phyloP scores from a whole-genome alignment of 2,888 invertebrate genomes.

The Baccha elongata region DNA sequence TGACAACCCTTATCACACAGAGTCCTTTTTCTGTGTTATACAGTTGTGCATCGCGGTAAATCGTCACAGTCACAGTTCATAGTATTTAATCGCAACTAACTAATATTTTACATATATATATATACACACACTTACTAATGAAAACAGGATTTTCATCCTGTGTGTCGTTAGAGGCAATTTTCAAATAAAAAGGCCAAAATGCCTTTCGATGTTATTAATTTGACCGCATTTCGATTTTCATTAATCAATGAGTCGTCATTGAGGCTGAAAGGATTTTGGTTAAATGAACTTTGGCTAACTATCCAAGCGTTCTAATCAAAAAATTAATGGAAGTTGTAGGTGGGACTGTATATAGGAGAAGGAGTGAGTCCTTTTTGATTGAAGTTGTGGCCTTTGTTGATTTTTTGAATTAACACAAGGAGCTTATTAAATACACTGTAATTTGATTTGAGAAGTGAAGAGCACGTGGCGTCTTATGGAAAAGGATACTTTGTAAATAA shows the following conservation, averaged over 20 bases:
- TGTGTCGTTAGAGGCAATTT: background rate
- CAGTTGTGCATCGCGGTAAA: slow-evolving; percentile 15
- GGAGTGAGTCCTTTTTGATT: slow-evolving; percentile 48
- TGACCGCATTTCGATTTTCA: slow-evolving; percentile 72
- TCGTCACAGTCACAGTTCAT: slow-evolving; percentile 73
- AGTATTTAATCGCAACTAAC: slow-evolving; percentile 72
- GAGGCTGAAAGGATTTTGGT: slow-evolving; percentile 61
- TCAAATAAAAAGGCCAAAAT: slow-evolving; percentile 33
- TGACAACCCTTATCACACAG: slow-evolving; percentile 68
- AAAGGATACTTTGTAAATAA: slow-evolving; percentile 70
- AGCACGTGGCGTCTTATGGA: slow-evolving; percentile 60
- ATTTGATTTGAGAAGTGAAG: slow-evolving; percentile 70
- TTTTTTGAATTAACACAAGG: slow-evolving; percentile 54
- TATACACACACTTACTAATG: slow-evolving; percentile 49
- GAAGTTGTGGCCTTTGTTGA: slow-evolving; percentile 35
- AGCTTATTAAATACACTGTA: slow-evolving; percentile 66
- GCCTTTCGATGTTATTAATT: slow-evolving; percentile 62
- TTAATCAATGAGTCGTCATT: slow-evolving; percentile 63
- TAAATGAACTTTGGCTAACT: slow-evolving; percentile 19
- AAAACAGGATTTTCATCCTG: slow-evolving; percentile 60
- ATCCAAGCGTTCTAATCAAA: slow-evolving; percentile 52
- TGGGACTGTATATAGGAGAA: background rate
- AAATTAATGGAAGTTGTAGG: background rate
- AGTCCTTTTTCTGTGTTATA: background rate
- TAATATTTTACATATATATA: slow-evolving; percentile 56